Percentiles rank a stretch among this genome's conserved stretches.
These are phyloP conservation scores for Zenarchopterus dispar DNA, from an alignment of 2,797 vertebrate genomes.

Conservation along the genomic window DNA sequence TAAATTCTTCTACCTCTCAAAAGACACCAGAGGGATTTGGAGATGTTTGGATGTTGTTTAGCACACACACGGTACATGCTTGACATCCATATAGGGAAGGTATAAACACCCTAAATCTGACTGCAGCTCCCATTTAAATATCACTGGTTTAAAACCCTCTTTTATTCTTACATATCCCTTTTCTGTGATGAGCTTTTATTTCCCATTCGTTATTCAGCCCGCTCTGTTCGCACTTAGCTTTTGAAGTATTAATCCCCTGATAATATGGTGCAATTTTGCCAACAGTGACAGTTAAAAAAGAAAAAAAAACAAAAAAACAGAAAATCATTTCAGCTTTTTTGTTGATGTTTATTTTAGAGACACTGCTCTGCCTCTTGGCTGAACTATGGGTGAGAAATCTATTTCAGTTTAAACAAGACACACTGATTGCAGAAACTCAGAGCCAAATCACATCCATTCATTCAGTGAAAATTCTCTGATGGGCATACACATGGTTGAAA, in stretches of 20 bases:
- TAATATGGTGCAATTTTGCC: slow-evolving; percentile 57
- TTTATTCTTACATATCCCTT: slow-evolving; percentile 52
- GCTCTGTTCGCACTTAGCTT: slow-evolving; percentile 56
- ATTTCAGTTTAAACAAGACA: slow-evolving; percentile 74
- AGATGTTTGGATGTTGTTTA: slow-evolving; percentile 77
- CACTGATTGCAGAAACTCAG: slow-evolving; percentile 75
- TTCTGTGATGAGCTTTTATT: slow-evolving; percentile 63
- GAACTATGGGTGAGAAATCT: slow-evolving; percentile 70
- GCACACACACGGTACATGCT: slow-evolving; percentile 71
- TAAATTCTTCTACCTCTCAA: slow-evolving; percentile 73
- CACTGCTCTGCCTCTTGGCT: slow-evolving; percentile 70
- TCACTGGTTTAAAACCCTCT: slow-evolving; percentile 66
- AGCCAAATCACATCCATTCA: slow-evolving; percentile 77
- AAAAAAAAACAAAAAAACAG: slow-evolving; percentile 34
- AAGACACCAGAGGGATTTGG: slow-evolving; percentile 72
- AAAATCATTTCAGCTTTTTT: slow-evolving; percentile 45
- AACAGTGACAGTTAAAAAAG: slow-evolving; percentile 44
- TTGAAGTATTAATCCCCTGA: slow-evolving; percentile 68
- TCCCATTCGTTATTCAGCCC: slow-evolving; percentile 46
- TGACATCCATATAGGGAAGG: slow-evolving; percentile 66
- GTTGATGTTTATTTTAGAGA: slow-evolving; percentile 56
- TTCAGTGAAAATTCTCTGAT: slow-evolving; percentile 62
- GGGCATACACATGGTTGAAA: slow-evolving; percentile 14
- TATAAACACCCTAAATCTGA: slow-evolving; percentile 59
- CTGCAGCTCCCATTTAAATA: slow-evolving; percentile 60